phyloP scores from a whole-genome alignment of 1,140 invertebrate species.

The Oscheius sp. region DNA sequence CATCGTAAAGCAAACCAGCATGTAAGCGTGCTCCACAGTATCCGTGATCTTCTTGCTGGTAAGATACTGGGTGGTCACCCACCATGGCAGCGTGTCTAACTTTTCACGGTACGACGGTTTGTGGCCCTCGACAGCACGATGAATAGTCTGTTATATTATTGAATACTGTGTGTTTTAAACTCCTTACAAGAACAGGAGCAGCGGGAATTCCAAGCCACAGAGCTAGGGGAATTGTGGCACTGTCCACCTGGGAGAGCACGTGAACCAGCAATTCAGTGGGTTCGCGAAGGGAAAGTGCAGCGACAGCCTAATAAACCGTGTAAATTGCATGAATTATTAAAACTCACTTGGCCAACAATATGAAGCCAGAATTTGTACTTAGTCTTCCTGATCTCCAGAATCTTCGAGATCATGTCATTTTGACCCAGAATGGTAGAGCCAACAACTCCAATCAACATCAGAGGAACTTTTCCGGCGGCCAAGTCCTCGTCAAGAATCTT shows the following conservation, averaged over 20 bases:
- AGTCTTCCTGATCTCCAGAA: slow-evolving; percentile 33
- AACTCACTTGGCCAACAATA: slow-evolving; percentile 41
- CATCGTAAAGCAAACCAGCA: slow-evolving; percentile 25
- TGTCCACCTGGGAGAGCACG: slow-evolving; percentile 70
- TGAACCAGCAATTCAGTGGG: slow-evolving; percentile 40
- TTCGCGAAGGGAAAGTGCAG: slow-evolving; percentile 38
- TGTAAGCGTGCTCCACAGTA: slow-evolving; percentile 39
- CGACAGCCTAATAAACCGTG: slow-evolving; percentile 29
- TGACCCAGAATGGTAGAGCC: slow-evolving; percentile 45
- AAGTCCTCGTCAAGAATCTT: slow-evolving; percentile 39
- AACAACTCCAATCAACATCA: slow-evolving; percentile 41
- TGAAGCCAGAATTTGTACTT: slow-evolving; percentile 41
- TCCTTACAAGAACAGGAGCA: slow-evolving; percentile 85
- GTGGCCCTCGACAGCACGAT: slow-evolving; percentile 39
- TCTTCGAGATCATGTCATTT: slow-evolving; percentile 43
- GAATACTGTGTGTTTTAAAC: slow-evolving; percentile 58
- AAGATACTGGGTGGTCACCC: slow-evolving; percentile 42
- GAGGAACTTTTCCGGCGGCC: slow-evolving; percentile 36
- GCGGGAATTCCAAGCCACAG: slow-evolving; percentile 86
- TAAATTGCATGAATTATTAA: background rate
- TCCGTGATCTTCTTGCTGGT: slow-evolving; percentile 42
- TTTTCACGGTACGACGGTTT: slow-evolving; percentile 44
- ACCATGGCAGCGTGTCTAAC: slow-evolving; percentile 44
- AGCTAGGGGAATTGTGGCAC: slow-evolving; percentile 79
- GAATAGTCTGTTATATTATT: slow-evolving; percentile 39